Evolutionary conservation across 1,140 invertebrate genomes (phyloP), one percentile per base, ranked within the genome.

Genomic region (Agrypnia vestita): DNA sequence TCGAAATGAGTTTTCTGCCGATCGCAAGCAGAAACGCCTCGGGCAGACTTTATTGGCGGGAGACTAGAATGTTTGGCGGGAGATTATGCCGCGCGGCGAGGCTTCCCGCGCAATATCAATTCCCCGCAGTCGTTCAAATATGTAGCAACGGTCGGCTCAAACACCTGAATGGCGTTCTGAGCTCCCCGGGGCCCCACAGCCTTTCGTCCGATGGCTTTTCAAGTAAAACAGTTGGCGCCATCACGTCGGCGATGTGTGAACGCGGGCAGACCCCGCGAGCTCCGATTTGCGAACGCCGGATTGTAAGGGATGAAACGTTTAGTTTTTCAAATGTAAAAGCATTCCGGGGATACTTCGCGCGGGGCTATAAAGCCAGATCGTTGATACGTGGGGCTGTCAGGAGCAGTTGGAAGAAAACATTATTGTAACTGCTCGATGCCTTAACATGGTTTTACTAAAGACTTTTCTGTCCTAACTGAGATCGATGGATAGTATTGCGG

Each of bases 101-200:
- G 47, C n/a, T 43, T 51, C n/a, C n/a, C 49, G 21, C 55, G 64
- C 62, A 78, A 71, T 78, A 78, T 78, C 76, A 71, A 62, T 69
- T 44, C 15, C 55, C 44, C 21, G 61, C 62, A 71, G 49, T 11
- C 61, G 43, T 67, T 56, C 64, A 53, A 71, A 55, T 78, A 71
- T 71, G 15, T 78, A 76, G 59, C 25, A 19, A 15, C n/a, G 21
- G 3, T 13, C 73, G 6, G 17, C n/a, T 55, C 74, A 47, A 62
- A 67, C 17, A 64, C 47, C 64, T 78, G 62, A 78, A 78, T 55
- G 19, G 76, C 8, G n/a, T 11, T 17, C 47, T 71, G 15, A 78
- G 76, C 64, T 69, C 17, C 62, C 17, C 25, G 8, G 19, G 19
- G 46, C 44, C 47, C 47, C 62, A 55, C 44, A 17, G 76, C 47